Conservation (phyloP, 2,888 invertebrate genomes). For the Eudemis profundana region DNA sequence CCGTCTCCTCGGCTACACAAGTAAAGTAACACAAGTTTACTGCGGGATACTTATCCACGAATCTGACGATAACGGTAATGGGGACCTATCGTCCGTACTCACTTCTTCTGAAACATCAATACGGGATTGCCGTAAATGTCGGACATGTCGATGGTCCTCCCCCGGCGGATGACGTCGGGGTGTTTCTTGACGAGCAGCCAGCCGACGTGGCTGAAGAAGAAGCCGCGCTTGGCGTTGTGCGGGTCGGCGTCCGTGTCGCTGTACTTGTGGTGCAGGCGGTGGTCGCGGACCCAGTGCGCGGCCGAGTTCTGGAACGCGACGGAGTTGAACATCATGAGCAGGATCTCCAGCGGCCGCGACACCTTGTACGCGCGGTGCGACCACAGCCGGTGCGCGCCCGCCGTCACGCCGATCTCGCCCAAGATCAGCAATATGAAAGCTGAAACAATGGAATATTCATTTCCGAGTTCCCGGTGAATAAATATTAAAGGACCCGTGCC, state of each 20-base stretch:
- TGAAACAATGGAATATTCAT: no score
- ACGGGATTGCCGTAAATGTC: slow-evolving; percentile 90
- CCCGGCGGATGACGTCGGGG: slow-evolving; percentile 88
- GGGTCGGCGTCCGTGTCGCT: slow-evolving; percentile 77
- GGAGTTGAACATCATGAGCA: slow-evolving; percentile 60
- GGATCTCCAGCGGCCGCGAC: slow-evolving; percentile 57
- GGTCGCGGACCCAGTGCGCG: slow-evolving; percentile 86
- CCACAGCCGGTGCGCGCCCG: slow-evolving; percentile 63
- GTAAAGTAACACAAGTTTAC: no score
- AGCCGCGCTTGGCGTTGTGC: slow-evolving; percentile 90
- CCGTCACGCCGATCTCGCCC: slow-evolving; percentile 60
- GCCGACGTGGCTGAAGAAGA: slow-evolving; percentile 94
- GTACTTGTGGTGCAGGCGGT: slow-evolving; percentile 90
- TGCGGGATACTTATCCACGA: no score
- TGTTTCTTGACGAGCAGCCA: slow-evolving; percentile 92
- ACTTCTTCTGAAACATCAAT: slow-evolving; percentile 89
- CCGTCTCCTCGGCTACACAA: no score
- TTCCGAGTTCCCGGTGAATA: no score
- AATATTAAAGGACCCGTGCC: no score
- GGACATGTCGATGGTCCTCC: slow-evolving; percentile 88
- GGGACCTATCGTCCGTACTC: slow-evolving; percentile 45
- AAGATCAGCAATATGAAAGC: slow-evolving; percentile 50
- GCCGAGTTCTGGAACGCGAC: slow-evolving; percentile 79
- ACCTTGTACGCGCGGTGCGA: slow-evolving; percentile 61
- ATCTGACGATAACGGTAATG: neutral